phyloP scores from a whole-genome alignment of 2,797 vertebrate genomes.

The Hyperoplus lanceolatus region DNA sequence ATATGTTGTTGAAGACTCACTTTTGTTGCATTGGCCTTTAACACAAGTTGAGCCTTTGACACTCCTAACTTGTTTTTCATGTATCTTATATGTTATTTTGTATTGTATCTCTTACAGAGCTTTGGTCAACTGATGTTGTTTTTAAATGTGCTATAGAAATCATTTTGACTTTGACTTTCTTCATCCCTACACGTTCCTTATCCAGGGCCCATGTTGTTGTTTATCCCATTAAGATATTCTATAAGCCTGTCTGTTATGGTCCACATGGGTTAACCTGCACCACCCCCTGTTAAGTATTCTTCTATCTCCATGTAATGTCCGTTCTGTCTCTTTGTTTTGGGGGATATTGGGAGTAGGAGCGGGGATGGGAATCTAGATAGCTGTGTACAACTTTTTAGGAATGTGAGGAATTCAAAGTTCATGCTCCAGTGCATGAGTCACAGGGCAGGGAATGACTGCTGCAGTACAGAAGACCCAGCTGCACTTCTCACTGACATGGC shows the following conservation, averaged over 20 bases:
- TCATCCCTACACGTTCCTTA: not conserved
- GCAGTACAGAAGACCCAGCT: not conserved
- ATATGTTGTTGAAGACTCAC: too few species aligned
- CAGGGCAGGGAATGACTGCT: not conserved
- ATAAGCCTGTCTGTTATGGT: not conserved
- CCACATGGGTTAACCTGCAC: not conserved
- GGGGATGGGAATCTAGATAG: not conserved
- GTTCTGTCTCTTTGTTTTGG: not conserved
- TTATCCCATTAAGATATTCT: not conserved
- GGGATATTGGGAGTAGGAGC: not conserved
- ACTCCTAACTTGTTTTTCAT: too few species aligned
- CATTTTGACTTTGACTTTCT: too few species aligned
- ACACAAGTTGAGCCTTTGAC: too few species aligned
- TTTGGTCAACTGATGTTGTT: too few species aligned
- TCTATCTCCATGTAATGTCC: not conserved
- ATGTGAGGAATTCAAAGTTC: slow-evolving; percentile 23
- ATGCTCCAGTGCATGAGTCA: slow-evolving; percentile 4
- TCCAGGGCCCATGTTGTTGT: not conserved
- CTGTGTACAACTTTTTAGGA: not conserved
- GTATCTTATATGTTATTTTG: too few species aligned
- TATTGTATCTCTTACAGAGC: too few species aligned
- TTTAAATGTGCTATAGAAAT: too few species aligned
- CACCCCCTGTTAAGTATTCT: not conserved
- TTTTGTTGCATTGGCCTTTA: too few species aligned
- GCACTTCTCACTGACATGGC: not conserved